phyloP scores from a whole-genome alignment of 2,113 vertebrate genomes.

The Salvelinus alpinus region DNA sequence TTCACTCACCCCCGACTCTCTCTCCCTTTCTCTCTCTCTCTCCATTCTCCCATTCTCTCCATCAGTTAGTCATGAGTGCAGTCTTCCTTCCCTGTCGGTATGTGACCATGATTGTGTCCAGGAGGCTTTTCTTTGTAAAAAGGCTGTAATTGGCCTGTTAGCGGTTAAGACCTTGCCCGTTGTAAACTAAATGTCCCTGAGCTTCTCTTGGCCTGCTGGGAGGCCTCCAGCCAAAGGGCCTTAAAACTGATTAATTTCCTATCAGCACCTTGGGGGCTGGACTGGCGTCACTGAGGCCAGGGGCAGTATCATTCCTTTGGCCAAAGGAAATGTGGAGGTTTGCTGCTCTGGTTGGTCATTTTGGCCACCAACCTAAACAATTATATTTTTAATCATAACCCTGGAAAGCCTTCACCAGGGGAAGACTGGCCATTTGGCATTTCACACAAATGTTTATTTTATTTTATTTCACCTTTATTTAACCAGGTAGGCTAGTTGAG shows the following conservation, averaged over 20 bases:
- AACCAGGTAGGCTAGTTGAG: too few relatives aligned
- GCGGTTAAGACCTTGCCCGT: constrained; percentile 37
- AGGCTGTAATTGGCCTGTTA: constrained; percentile 29
- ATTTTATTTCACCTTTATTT: too few relatives aligned
- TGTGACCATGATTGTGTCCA: not conserved
- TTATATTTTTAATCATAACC: constrained; percentile 53
- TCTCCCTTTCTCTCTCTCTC: not conserved
- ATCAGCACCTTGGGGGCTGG: constrained; percentile 5
- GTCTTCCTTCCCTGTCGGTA: not conserved
- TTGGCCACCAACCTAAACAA: constrained; percentile 28
- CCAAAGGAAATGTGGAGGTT: constrained; percentile 11
- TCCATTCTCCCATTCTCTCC: too few relatives aligned
- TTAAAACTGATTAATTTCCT: constrained; percentile 31
- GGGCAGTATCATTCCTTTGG: constrained; percentile 15
- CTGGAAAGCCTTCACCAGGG: constrained; percentile 35
- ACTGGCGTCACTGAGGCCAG: constrained; percentile 5
- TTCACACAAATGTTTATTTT: too few relatives aligned
- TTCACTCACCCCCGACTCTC: not conserved
- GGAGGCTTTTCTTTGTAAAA: constrained; percentile 5
- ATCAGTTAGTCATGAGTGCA: constrained; percentile 9
- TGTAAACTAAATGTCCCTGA: constrained; percentile 39
- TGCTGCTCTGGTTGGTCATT: constrained; percentile 27
- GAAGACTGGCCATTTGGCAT: too few relatives aligned
- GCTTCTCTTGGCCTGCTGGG: constrained; percentile 14
- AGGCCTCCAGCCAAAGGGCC: constrained; percentile 29